These are phyloP conservation scores for Euura lappo DNA, from an alignment of 1,140 invertebrate species.

Conservation along the genomic window DNA sequence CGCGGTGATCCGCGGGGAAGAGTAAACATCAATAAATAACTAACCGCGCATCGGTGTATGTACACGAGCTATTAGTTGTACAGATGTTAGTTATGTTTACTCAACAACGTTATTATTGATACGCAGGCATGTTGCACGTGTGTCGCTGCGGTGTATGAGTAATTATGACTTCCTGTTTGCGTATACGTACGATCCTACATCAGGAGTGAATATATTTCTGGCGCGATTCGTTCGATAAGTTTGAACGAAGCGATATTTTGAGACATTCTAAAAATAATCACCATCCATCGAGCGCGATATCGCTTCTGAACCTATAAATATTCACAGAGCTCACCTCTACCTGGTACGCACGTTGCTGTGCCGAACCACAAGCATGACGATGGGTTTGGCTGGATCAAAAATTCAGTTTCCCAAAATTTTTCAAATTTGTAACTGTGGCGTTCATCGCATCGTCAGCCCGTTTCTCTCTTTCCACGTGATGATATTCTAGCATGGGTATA, in stretches of 20 bases:
- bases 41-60: too few relatives aligned
- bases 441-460: background rate
- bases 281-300: background rate
- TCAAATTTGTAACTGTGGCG: background rate
- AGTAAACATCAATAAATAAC: too few relatives aligned
- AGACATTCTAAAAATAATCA: constrained; percentile 5
- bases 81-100: too few relatives aligned
- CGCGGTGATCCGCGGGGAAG: too few relatives aligned
- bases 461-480: background rate
- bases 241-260: background rate
- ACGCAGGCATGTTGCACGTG: too few relatives aligned
- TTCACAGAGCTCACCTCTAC: background rate
- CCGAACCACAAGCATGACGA: background rate
- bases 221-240: constrained; percentile 1
- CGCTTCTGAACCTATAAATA: constrained; percentile 1
- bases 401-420: too few relatives aligned
- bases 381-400: too few relatives aligned
- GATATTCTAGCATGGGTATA: background rate
- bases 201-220: background rate
- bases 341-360: background rate
- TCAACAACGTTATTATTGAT: too few relatives aligned
- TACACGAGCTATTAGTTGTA: too few relatives aligned
- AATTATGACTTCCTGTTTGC: background rate
- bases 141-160: too few relatives aligned
- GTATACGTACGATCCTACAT: background rate